Evolutionary conservation across 2,797 vertebrate genomes (phyloP), one percentile per base, ranked within the genome.

Genomic region (Amniataba percoides): DNA sequence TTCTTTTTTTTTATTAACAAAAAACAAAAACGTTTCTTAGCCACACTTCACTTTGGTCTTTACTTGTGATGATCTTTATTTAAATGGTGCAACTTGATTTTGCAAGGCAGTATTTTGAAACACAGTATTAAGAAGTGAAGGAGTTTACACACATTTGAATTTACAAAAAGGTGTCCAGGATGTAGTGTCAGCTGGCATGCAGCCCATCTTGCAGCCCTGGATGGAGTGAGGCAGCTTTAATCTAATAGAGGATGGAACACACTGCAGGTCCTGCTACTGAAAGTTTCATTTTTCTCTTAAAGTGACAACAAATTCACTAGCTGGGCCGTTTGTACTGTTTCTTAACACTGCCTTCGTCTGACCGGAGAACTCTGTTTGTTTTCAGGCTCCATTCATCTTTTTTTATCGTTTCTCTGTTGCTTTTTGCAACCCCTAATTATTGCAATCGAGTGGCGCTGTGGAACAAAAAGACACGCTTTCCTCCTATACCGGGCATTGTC

Each of bases 401-500:
- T 77, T 39, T 36, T 53, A 15, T 64, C n/a, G 14, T 51, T 74
- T 70, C 56, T 66, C 60, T 46, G 36, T 52, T 36, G 39, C 60
- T 15, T 79, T 74, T 62, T 66, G 51, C n/a, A 86, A 60, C 68
- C 57, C 65, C 16, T 82, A 75, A 90, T 88, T 81, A 76, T 52
- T 61, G 34, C 49, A 66, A 75, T 60, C 45, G 21, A 79, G 68
- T 7, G 5, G 23, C 59, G 76, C 59, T 18, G 34, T 72, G 75
- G 25, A 80, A 75, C 69, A 90, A 79, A 81, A 79, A 76, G 79
- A 25, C 14, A 19, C 58, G 58, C 74, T 71, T 81, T 80, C 45
- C 79, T 80, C 65, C 68, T 10, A 65, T 71, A 49, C 65, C 0
- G 7, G 57, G 45, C 49, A 46, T 84, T 88, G 80, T 85, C 69